These are phyloP conservation scores for Exaiptasia diaphana DNA, from an alignment of 64 coral and sea anemone species.

Conservation along the genomic window DNA sequence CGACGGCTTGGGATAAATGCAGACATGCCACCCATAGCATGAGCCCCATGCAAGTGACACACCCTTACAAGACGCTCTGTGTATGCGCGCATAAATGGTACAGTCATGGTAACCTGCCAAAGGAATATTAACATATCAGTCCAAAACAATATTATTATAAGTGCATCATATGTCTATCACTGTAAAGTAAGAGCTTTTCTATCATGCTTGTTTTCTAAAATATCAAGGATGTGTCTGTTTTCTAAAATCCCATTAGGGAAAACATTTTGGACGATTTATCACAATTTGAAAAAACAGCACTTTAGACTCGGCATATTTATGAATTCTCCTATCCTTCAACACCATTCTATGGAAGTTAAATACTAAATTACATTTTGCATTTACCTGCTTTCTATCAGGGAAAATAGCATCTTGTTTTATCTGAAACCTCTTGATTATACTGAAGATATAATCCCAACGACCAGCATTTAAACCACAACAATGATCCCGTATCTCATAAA, in stretches of 20 bases:
- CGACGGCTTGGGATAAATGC: conserved; percentile 92
- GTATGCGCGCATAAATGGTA: conserved; percentile 92
- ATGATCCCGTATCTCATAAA: conserved; percentile 89
- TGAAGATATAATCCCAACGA: conserved; percentile 98
- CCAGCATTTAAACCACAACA: conserved; percentile 97
- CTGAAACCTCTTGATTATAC: conserved; percentile 90
- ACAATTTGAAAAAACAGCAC: too few relatives aligned
- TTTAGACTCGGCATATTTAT: too few relatives aligned
- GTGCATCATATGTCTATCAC: background rate
- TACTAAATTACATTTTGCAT: too few relatives aligned
- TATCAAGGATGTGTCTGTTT: too few relatives aligned
- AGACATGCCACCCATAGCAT: conserved; percentile 98
- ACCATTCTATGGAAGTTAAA: too few relatives aligned
- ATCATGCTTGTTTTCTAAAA: too few relatives aligned
- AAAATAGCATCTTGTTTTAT: conserved; percentile 79
- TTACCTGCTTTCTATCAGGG: conserved; percentile 95
- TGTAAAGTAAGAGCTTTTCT: too few relatives aligned
- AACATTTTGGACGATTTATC: background rate
- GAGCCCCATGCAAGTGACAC: conserved; percentile 94
- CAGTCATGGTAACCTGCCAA: conserved; percentile 84
- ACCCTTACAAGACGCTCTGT: conserved; percentile 92
- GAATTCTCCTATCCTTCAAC: too few relatives aligned
- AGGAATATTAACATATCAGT: background rate
- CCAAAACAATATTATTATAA: background rate
- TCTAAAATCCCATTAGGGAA: background rate